phyloP scores from a whole-genome alignment of 2,113 vertebrate genomes.

The Mirounga angustirostris region DNA sequence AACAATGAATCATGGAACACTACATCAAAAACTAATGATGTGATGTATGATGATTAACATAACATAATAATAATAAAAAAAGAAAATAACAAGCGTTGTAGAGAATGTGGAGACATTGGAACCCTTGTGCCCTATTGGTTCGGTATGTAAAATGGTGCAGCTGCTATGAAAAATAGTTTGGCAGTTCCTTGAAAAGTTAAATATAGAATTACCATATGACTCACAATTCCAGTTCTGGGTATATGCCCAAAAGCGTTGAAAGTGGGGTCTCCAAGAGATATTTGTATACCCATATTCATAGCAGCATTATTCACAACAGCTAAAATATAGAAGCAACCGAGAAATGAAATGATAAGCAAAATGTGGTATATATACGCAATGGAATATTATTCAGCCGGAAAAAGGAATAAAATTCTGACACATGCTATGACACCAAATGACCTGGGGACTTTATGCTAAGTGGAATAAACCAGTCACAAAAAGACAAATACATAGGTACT shows the following conservation, averaged over 20 bases:
- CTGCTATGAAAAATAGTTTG: background rate
- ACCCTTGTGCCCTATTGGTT: background rate
- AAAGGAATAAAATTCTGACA: background rate
- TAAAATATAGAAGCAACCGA: background rate
- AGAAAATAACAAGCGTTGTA: background rate
- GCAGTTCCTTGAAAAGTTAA: background rate
- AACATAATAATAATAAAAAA: too few relatives aligned
- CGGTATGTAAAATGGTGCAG: background rate
- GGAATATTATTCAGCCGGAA: background rate
- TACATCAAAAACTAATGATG: too few relatives aligned
- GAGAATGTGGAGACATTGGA: background rate
- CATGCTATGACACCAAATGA: background rate
- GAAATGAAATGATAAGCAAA: background rate
- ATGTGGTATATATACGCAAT: background rate
- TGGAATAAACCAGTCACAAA: background rate
- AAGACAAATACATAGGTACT: background rate
- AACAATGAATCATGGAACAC: too few relatives aligned
- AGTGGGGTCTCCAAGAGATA: background rate
- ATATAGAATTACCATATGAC: background rate
- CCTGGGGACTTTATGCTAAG: background rate
- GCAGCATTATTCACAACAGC: background rate
- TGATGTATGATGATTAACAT: too few relatives aligned
- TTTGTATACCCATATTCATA: background rate
- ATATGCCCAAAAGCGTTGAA: background rate
- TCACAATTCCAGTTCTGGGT: background rate